These are phyloP conservation scores for Salvelinus sp. DNA, from an alignment of 2,113 vertebrate genomes.

Conservation along the genomic window DNA sequence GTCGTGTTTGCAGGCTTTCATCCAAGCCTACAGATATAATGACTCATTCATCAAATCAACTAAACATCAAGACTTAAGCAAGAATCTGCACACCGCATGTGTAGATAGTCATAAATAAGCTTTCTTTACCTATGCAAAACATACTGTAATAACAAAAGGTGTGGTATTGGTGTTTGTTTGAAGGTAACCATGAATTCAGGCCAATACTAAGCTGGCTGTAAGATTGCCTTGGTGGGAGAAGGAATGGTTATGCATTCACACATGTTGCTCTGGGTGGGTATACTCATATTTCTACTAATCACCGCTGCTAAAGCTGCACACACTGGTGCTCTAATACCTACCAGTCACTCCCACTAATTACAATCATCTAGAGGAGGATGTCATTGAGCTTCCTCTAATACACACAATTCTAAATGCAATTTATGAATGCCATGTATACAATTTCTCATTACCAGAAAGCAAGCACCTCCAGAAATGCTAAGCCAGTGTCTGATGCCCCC, in stretches of 20 bases:
- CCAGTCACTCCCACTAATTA: slow-evolving; percentile 41
- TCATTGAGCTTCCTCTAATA: not conserved
- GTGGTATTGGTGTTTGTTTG: not conserved
- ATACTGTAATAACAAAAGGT: not conserved
- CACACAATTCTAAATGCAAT: not conserved
- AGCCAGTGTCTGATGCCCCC: slow-evolving; percentile 86
- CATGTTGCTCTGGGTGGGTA: slow-evolving; percentile 27
- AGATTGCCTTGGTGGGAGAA: not conserved
- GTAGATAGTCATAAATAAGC: not conserved
- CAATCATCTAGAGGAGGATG: slow-evolving; percentile 23
- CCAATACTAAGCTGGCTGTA: not conserved
- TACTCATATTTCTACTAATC: slow-evolving; percentile 47
- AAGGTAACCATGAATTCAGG: not conserved
- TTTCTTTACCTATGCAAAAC: not conserved
- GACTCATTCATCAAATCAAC: not conserved
- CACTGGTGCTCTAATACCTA: slow-evolving; percentile 29
- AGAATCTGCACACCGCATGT: not conserved
- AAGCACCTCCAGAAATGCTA: slow-evolving; percentile 87
- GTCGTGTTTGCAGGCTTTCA: not conserved
- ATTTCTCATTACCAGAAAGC: slow-evolving; percentile 79
- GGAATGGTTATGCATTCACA: slow-evolving; percentile 14
- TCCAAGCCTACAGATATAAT: not conserved
- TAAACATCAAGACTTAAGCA: not conserved
- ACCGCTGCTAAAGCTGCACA: slow-evolving; percentile 2
- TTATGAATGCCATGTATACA: not conserved